These are phyloP conservation scores for Xanthia togata DNA, from an alignment of 2,888 invertebrate species.

Conservation along the genomic window DNA sequence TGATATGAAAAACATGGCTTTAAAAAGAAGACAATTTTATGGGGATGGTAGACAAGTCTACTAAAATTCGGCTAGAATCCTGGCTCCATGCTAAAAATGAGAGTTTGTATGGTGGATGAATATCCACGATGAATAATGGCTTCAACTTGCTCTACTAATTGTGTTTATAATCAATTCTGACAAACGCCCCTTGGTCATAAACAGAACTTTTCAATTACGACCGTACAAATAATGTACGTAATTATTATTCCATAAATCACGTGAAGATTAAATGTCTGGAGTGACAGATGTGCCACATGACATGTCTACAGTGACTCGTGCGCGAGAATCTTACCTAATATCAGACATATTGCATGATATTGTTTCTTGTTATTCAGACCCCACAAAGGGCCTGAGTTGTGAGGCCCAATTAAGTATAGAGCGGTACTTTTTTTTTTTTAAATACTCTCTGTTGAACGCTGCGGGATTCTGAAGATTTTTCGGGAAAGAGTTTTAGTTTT, in stretches of 20 bases:
- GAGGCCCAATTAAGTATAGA: background rate
- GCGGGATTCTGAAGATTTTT: background rate
- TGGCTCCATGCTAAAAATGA: background rate
- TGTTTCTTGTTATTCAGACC: background rate
- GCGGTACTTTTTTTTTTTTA: too few species aligned
- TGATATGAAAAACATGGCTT: background rate
- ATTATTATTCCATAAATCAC: constrained; percentile 19
- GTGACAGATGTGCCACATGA: constrained; percentile 15
- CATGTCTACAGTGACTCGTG: background rate
- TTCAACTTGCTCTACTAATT: background rate
- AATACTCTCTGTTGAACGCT: background rate
- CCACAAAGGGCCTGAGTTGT: background rate
- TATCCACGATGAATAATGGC: background rate
- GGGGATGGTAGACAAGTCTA: too few species aligned
- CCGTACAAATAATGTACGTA: too few species aligned
- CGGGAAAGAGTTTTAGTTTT: background rate
- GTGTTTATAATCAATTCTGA: background rate
- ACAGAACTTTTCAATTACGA: too few species aligned
- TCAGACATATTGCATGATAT: constrained; percentile 9
- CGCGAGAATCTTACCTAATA: constrained; percentile 25
- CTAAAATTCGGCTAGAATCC: background rate
- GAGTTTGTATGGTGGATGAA: background rate
- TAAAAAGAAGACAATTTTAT: too few species aligned
- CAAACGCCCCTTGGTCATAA: background rate
- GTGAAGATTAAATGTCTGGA: background rate